Evolutionary conservation across 2,888 invertebrate genomes (phyloP), one percentile per base, ranked within the genome.

Genomic region (Zygogramma bicolorata): DNA sequence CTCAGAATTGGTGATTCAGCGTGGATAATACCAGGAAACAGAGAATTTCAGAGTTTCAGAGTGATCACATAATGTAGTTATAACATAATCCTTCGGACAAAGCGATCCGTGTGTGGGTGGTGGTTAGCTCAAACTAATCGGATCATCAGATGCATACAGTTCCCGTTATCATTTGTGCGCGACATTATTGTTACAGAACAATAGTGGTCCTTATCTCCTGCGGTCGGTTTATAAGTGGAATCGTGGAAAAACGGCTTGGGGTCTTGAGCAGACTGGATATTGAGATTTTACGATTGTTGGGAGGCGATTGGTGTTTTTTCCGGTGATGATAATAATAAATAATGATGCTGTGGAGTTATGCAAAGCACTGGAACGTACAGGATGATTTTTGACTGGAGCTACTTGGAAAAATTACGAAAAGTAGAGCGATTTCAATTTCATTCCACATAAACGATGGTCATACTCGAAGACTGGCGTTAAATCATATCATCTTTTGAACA

Each of bases 121-220:
- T 58, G 68, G 78, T 78, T 79, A 77, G 74, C 76, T 75, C 77
- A 74, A 76, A 76, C 80, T 78, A 78, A 78, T 78, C 77, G 76
- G 75, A 80, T 77, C 77, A 76, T 78, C 78, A 70, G 77, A 70
- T 77, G 78, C 77, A 77, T 77, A 78, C 78, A 76, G 73, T 73
- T 61, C 74, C 77, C 77, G 78, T 78, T 80, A 79, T 79, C 79
- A 79, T 70, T n/a, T 73, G 73, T 67, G 63, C 70, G 68, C 73
- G 76, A 65, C 75, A 76, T 75, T 79, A 79, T 78, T 78, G 77
- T 78, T 76, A 73, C 74, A 73, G 77, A 75, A 78, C 76, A 80
- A 78, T 78, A 74, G 73, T 77, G 34, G 76, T 75, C 68, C 71
- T 74, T 70, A 76, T 76, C 65, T 62, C 65, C 49, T 20, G 2